Evolutionary conservation across 2,797 vertebrate genomes (phyloP).

Genomic region (Coendou prehensilis): DNA sequence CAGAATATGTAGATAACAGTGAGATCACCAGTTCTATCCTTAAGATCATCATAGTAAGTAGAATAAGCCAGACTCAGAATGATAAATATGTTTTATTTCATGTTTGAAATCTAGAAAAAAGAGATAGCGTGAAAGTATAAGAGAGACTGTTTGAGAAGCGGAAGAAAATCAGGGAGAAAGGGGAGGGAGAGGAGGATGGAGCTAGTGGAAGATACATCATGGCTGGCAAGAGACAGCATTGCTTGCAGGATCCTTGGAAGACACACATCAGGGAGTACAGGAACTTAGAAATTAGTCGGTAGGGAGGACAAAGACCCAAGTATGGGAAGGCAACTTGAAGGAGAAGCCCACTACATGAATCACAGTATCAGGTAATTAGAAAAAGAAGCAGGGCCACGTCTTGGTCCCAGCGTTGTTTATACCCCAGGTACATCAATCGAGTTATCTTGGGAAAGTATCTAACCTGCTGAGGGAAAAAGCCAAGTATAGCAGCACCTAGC

Average conservation of each 20-base stretch:
- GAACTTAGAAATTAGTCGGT: not conserved
- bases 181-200: not conserved
- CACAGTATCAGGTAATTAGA: not conserved
- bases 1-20: not conserved
- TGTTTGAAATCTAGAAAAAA: not conserved
- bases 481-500: not conserved
- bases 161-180: not conserved
- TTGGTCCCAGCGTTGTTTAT: not conserved
- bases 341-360: not conserved
- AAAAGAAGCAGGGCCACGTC: not conserved
- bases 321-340: not conserved
- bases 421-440: not conserved
- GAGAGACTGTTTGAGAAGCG: not conserved
- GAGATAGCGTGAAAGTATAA: not conserved
- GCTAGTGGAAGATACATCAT: not conserved
- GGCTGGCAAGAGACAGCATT: not conserved
- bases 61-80: not conserved
- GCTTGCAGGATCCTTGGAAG: not conserved
- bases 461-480: not conserved
- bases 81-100: not conserved
- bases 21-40: not conserved
- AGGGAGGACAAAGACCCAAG: not conserved
- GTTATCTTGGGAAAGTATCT: not conserved
- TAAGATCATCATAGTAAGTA: not conserved
- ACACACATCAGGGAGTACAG: not conserved